Evolutionary conservation across 2,113 vertebrate species (phyloP), one percentile per base, ranked within the genome.

Genomic region (Notarius quadriscutis): DNA sequence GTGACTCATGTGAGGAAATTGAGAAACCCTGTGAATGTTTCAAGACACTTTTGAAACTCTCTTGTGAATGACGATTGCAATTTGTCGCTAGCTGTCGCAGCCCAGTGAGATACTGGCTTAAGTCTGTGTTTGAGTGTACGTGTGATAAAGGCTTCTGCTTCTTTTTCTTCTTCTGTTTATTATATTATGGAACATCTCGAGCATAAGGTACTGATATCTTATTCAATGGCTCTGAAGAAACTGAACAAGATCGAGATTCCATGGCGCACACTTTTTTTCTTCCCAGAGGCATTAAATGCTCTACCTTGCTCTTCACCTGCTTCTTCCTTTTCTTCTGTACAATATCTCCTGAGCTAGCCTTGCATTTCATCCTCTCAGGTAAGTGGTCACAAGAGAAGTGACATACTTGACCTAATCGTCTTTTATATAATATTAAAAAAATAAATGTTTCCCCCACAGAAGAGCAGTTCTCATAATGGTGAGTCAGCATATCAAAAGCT

Each of bases 381-480:
- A 88, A 91, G 58, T 77, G 69, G 78, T 55, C 60, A 60, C 20
- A 72, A 84, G 77, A 88, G 77, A 80, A 4, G 71, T 85, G 82
- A 86, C 88, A 87, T 50, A 48, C 60, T 85, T 72, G 48, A 57
- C 79, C 41, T 83, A 88, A 83, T 79, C 84, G 84, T 41, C 84
- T 83, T 83, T 80, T 86, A 84, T 22, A 74, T 55, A 69, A 74
- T 80, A 90, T 86, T 78, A 71, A 87, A 81, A 87, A 89, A 85
- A 62, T 27, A 30, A 75, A 85, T 48, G 30, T 58, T 72, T 75
- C 67, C 84, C 75, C 34, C 55, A 41, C 30, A 82, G 81, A 65
- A 83, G 22, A 83, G 81, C 81, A n/a, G 25, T 63, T 57, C 62
- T 86, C 58, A 74, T 69, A 80, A 65, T 72, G 34, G 30, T 65